Conservation (phyloP, 2,113 vertebrate species). For the Ciconia boyciana region DNA sequence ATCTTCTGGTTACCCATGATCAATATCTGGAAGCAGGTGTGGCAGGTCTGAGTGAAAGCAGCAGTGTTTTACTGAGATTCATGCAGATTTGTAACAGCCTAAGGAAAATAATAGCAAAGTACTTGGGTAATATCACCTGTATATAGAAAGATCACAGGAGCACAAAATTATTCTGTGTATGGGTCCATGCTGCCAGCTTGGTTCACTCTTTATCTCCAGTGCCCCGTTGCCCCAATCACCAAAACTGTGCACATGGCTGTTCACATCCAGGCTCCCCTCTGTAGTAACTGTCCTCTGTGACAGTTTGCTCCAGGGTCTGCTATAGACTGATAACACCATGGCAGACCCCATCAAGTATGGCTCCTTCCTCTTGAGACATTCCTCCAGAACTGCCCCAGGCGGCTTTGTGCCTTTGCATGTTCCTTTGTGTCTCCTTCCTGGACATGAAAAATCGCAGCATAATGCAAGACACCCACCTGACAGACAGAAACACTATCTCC, state of each 20-base stretch:
- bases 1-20: neutral
- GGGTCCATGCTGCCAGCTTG: neutral
- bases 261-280: neutral
- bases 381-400: rapidly evolving
- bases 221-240: neutral
- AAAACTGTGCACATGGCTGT: neutral
- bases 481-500: neutral
- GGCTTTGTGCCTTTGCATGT: neutral
- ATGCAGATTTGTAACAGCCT: neutral
- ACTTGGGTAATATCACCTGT: neutral
- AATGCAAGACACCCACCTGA: neutral
- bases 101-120: neutral
- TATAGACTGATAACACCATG: neutral
- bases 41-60: neutral
- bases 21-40: neutral
- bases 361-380: neutral
- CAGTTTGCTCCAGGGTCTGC: neutral
- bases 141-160: neutral
- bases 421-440: neutral
- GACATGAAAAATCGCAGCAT: neutral
- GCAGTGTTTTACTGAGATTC: neutral
- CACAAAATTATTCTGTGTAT: neutral
- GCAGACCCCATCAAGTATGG: neutral
- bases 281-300: neutral
- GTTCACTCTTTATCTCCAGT: neutral